Evolutionary conservation across 2,888 invertebrate species (phyloP).

Genomic region (Hermaeophaga mercurialis): DNA sequence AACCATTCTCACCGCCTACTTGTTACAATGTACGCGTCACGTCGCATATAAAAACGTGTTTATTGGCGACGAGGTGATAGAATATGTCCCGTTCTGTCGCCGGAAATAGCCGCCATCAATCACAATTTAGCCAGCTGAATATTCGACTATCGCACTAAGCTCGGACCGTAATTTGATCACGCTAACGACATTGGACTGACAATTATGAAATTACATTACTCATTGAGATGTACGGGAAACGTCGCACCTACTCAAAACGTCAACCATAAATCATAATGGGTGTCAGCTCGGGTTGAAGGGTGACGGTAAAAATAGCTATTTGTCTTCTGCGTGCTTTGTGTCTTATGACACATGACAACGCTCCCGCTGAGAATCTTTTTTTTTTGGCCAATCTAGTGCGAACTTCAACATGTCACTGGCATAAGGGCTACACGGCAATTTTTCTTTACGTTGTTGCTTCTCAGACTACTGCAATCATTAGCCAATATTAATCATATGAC

Average conservation of each 20-base stretch:
- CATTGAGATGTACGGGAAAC: slow-evolving; percentile 55
- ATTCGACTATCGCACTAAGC: slow-evolving; percentile 44
- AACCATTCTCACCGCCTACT: slow-evolving; percentile 55
- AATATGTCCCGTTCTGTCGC: slow-evolving; percentile 53
- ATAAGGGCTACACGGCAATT: background rate
- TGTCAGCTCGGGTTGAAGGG: slow-evolving; percentile 49
- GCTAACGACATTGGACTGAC: slow-evolving; percentile 54
- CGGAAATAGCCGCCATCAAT: slow-evolving; percentile 56
- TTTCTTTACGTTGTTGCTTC: background rate
- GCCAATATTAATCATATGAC: background rate
- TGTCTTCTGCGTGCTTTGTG: slow-evolving; percentile 51
- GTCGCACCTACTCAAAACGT: slow-evolving; percentile 49
- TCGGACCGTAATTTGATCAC: slow-evolving; percentile 52
- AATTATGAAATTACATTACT: slow-evolving; percentile 58
- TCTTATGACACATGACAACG: slow-evolving; percentile 50
- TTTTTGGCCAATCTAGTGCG: slow-evolving; percentile 15
- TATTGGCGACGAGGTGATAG: slow-evolving; percentile 54
- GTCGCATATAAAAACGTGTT: slow-evolving; percentile 57
- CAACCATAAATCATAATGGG: slow-evolving; percentile 55
- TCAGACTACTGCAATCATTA: background rate
- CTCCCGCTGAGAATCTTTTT: slow-evolving; percentile 35
- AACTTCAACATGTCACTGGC: slow-evolving; percentile 12
- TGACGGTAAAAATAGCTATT: slow-evolving; percentile 53
- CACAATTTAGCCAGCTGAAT: slow-evolving; percentile 50
- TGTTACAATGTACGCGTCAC: slow-evolving; percentile 54